These are phyloP conservation scores for Orientallactaga sibirica DNA, from an alignment of 2,797 vertebrate genomes.

Conservation along the genomic window DNA sequence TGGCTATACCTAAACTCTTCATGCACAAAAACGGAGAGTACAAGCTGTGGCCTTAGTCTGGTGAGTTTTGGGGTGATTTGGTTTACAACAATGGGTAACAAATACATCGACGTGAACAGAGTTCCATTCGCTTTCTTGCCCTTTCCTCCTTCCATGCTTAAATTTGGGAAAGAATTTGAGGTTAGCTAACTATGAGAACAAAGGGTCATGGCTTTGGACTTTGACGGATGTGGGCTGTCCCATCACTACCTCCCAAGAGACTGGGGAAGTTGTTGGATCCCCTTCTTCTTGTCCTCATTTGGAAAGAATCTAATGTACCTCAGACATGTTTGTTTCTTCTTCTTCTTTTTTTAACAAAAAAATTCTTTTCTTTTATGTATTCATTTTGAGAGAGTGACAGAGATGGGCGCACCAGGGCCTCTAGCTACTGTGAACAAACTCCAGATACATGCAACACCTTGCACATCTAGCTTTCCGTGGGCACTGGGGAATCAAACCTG, in stretches of 20 bases:
- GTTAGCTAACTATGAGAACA: constrained; percentile 30
- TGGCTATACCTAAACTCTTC: not conserved
- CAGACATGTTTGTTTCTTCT: not conserved
- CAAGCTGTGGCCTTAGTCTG: not conserved
- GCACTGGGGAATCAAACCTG: too few species aligned
- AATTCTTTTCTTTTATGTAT: too few species aligned
- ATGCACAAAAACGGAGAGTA: not conserved
- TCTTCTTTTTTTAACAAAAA: too few species aligned
- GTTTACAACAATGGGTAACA: not conserved
- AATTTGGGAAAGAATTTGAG: constrained; percentile 36
- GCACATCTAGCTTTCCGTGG: too few species aligned
- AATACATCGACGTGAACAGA: not conserved
- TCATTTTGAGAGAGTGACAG: too few species aligned
- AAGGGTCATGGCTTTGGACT: constrained; percentile 29
- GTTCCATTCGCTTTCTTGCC: not conserved
- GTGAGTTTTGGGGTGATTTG: not conserved
- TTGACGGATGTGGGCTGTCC: constrained; percentile 14
- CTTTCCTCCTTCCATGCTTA: not conserved
- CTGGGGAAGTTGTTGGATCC: not conserved
- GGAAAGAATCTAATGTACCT: constrained; percentile 1
- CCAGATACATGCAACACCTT: too few species aligned
- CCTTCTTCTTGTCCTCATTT: constrained; percentile 15
- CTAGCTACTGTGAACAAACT: too few species aligned
- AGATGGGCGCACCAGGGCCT: too few species aligned
- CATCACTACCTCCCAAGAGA: constrained; percentile 21